Conservation (phyloP, 2,797 vertebrate genomes). For the Lepilemur septentrionalis region DNA sequence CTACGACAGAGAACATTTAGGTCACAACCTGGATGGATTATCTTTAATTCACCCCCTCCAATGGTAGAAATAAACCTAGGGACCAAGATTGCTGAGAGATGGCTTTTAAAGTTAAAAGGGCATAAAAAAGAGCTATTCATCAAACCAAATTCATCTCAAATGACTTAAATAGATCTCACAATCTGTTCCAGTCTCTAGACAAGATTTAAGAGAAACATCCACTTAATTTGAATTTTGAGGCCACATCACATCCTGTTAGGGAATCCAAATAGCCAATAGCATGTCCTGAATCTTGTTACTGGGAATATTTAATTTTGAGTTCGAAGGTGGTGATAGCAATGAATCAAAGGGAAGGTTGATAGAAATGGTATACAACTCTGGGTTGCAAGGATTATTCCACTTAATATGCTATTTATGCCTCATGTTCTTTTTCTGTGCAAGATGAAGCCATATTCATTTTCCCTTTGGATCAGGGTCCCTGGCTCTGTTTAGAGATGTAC, state of each 20-base stretch:
- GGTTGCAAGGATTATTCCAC: neutral
- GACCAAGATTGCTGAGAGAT: neutral
- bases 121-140: slow-evolving; percentile 73
- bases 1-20: neutral
- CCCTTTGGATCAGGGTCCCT: neutral
- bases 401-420: neutral
- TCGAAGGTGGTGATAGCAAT: slow-evolving; percentile 47
- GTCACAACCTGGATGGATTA: slow-evolving; percentile 24
- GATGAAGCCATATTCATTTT: slow-evolving; percentile 41
- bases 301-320: slow-evolving; percentile 57
- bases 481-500: slow-evolving; percentile 21
- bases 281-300: slow-evolving; percentile 60
- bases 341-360: neutral
- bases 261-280: slow-evolving; percentile 52
- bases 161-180: slow-evolving; percentile 76
- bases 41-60: slow-evolving; percentile 43
- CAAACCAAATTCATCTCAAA: slow-evolving; percentile 74
- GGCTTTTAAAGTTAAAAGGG: slow-evolving; percentile 70
- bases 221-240: slow-evolving; percentile 50
- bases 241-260: slow-evolving; percentile 38
- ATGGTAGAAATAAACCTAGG: slow-evolving; percentile 43
- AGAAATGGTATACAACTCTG: neutral
- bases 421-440: neutral
- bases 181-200: slow-evolving; percentile 65
- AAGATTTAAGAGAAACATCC: slow-evolving; percentile 62